Conservation (phyloP, 2,113 vertebrate genomes). For the Etia nguti region DNA sequence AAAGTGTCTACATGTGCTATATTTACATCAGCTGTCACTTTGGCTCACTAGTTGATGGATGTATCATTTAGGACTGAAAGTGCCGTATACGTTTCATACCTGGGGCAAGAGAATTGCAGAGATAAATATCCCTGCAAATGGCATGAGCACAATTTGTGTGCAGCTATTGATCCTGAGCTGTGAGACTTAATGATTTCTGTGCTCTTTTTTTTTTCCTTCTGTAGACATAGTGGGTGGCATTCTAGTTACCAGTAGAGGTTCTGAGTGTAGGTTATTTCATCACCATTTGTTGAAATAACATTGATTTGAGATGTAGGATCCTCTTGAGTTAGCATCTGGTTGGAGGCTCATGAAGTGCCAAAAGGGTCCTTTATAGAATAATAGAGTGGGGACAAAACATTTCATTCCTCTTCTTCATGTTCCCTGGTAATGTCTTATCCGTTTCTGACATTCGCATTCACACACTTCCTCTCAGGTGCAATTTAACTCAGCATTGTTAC, state of each 20-base stretch:
- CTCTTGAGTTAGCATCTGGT: constrained; percentile 39
- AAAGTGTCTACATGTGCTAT: background rate
- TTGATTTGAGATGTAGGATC: constrained; percentile 48
- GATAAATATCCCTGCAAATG: constrained; percentile 12
- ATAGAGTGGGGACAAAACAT: constrained; percentile 9
- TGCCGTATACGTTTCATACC: background rate
- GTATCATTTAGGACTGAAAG: background rate
- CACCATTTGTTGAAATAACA: constrained; percentile 50
- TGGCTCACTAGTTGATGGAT: background rate
- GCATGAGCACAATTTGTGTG: constrained; percentile 9
- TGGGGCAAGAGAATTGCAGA: background rate
- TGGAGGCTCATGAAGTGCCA: constrained; percentile 14
- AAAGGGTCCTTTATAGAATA: constrained; percentile 21
- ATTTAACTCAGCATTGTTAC: constrained; percentile 61
- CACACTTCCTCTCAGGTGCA: constrained; percentile 50
- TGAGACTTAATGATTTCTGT: constrained; percentile 42
- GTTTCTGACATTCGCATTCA: constrained; percentile 21
- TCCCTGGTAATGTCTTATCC: constrained; percentile 1
- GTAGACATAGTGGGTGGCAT: constrained; percentile 16
- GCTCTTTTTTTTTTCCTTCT: constrained; percentile 24
- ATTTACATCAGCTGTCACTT: background rate
- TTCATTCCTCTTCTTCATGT: constrained; percentile 13
- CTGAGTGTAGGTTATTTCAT: constrained; percentile 43
- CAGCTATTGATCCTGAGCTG: constrained; percentile 30
- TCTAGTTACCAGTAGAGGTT: constrained; percentile 31